Evolutionary conservation across 2,888 invertebrate species (phyloP), one percentile per base, ranked within the genome.

Genomic region (Chirona hameri): DNA sequence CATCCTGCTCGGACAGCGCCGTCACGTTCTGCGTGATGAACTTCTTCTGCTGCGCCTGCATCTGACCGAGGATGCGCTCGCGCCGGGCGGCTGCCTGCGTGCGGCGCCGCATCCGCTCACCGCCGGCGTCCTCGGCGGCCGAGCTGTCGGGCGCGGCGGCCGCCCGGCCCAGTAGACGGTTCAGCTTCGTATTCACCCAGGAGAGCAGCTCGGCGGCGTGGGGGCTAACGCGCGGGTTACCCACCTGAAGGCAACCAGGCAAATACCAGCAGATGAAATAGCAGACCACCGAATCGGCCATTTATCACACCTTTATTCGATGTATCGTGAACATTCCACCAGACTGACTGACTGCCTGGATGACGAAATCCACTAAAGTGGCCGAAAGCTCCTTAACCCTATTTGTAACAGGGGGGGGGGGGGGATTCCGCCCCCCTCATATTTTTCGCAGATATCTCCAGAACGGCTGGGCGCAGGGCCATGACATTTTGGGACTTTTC

Each of bases 61-160:
- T 98, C 88, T 97, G 96, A 0, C 95, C 96, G 94, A 98, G 94
- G 57, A 98, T 91, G 86, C 94, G 94, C 0, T 93, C 94, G n/a
- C 97, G 91, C 29, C 95, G 91, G 86, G 95, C 94, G 1, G 95
- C 95, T 0, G 97, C 98, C 87, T 95, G 88, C 86, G 93, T 93
- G 0, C 95, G 93, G 82, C 95, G 92, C 85, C 93, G 91, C 82
- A 92, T 91, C 87, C 94, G 95, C 86, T 94, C 95, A 21, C 89
- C 89, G 84, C 91, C 88, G 83, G 88, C 88, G 69, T 85, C 84
- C 27, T 83, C 82, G 7, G 72, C 52, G 46, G 72, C 82, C 7
- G 39, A 39, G 76, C 76, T 18, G 15, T 46, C 79, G 7, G 80
- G 76, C 29, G 82, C 65, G 18, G 76, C 81, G 12, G 81, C 76